A percentile compares a stretch with the other conserved stretches of the same genome.
phyloP scores from a whole-genome alignment of 2,113 vertebrate genomes.

The Chauna torquata region DNA sequence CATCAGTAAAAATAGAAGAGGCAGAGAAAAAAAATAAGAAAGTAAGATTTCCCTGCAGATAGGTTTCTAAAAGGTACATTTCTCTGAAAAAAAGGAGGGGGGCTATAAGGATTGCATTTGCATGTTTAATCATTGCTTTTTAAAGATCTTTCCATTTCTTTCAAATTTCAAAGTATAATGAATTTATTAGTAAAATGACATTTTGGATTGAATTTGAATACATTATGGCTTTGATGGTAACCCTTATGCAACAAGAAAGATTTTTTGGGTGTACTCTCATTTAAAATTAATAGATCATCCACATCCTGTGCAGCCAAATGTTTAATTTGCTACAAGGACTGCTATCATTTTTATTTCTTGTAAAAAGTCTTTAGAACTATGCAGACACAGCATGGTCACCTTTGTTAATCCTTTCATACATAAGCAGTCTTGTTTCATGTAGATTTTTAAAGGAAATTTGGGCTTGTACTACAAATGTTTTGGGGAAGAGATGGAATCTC shows the following conservation, averaged over 20 bases:
- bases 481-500: not conserved
- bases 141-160: constrained; percentile 49
- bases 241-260: constrained; percentile 53
- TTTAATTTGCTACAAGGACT: constrained; percentile 60
- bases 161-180: constrained; percentile 59
- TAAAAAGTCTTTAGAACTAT: not conserved
- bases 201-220: constrained; percentile 69
- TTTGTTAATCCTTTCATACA: not conserved
- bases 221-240: constrained; percentile 61
- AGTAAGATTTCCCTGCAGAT: not conserved
- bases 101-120: constrained; percentile 46
- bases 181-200: constrained; percentile 66
- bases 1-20: constrained; percentile 63
- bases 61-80: constrained; percentile 40
- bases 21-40: constrained; percentile 5
- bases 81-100: not conserved
- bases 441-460: not conserved
- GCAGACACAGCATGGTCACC: not conserved
- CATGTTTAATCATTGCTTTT: constrained; percentile 69
- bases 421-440: not conserved
- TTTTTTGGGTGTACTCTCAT: constrained; percentile 45
- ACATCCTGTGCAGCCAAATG: constrained; percentile 58
- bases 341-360: constrained; percentile 51
- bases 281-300: constrained; percentile 71
- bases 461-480: not conserved